These are phyloP conservation scores for Ctenosaura bakeri DNA, from an alignment of 2,797 vertebrate genomes.

Conservation along the genomic window DNA sequence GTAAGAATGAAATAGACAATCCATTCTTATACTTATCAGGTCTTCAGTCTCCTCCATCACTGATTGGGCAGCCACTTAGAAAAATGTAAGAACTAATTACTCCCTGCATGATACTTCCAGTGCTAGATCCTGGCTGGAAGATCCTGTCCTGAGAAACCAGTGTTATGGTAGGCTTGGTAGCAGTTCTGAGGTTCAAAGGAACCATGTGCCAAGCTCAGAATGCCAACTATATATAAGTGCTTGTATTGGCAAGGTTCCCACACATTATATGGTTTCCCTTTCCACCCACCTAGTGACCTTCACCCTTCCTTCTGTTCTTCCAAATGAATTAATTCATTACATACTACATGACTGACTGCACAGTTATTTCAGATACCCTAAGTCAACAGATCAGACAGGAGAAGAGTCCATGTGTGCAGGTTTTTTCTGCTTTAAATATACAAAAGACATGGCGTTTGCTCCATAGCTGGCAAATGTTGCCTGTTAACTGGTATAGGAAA, in stretches of 20 bases:
- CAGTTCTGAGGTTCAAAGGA: not conserved
- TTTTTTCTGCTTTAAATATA: not conserved
- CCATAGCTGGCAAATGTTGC: not conserved
- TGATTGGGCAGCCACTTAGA: not conserved
- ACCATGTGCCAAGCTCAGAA: not conserved
- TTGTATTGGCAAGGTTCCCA: not conserved
- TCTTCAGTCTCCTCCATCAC: not conserved
- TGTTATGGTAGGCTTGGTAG: not conserved
- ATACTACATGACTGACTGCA: not conserved
- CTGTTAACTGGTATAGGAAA: not conserved
- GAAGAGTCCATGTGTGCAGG: not conserved
- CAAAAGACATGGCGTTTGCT: not conserved
- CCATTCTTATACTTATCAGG: no score
- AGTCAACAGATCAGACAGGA: not conserved
- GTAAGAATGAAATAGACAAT: not conserved
- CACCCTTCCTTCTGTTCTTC: not conserved
- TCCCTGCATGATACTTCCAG: not conserved
- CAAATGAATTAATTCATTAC: constrained; percentile 2
- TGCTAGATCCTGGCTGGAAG: not conserved
- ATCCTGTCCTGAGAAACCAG: not conserved
- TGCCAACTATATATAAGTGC: not conserved
- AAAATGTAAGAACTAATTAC: not conserved
- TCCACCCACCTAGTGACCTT: not conserved
- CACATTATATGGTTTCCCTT: not conserved
- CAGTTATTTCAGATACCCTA: not conserved